Base-by-base conservation (phyloP, 2,888 invertebrate genomes). In the Alviniconcha strummeri region DNA sequence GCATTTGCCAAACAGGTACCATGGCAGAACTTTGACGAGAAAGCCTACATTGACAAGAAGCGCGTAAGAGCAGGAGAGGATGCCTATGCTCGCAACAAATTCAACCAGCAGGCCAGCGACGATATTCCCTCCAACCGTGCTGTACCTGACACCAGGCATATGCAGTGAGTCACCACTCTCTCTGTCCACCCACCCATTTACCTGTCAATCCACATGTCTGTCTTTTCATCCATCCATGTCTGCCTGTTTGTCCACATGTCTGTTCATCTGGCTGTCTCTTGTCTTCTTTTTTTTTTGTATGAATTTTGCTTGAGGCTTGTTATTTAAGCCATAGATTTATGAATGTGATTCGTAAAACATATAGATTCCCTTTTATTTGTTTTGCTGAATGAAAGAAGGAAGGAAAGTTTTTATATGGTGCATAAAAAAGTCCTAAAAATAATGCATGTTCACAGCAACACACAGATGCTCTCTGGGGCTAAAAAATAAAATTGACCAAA, bases 41-140 rank as follows among this genome's bases (percentile, higher is more conserved):
- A 80, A n/a, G 56, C 56, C 8, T 86, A 86, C 76, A 69, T 86
- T 11, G 78, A 57, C 75, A 84, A 85, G 76, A 76, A 80, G 80
- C 54, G 71, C 1, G 77, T 86, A 19, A 17, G 55, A 15, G 71
- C 83, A 6, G 86, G 85, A 5, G 82, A 83, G 19, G 87, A 89
- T 77, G 86, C 88, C 11, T 86, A 97, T 92, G 96, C 96, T 90
- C 96, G 96, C 91, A 96, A 96, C 87, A 97, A 97, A 4, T 95
- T 98, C 87, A 98, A 98, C 93, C 96, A 97, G 85, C 95, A 97
- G 88, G 94, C 97, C n/a, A 97, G 97, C 91, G 96, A 98, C 92
- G 95, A 96, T 91, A 96, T 98, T 90, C 95, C 97, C 0, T 96
- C 97, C 89, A 96, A 97, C 93, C 95, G 98, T 87, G 96, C 96